Base-by-base conservation (phyloP, 2,888 invertebrate genomes). In the Octonoba sinensis region DNA sequence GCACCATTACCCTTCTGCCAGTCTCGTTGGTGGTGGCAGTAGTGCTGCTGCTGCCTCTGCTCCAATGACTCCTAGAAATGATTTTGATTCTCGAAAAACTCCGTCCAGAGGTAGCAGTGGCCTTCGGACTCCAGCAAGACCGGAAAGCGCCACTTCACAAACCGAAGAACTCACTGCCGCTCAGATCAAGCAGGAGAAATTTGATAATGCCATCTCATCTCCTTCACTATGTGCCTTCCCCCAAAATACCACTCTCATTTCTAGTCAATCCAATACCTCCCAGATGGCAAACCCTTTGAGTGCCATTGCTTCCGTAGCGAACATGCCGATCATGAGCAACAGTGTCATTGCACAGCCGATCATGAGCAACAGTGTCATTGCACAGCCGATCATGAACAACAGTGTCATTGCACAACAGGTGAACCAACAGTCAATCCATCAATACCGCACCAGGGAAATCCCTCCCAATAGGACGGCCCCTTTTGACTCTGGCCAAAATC, bases 101-200 rank as follows among this genome's bases (percentile, higher is more conserved):
- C 79, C 79, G 8, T 81, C 79, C 1, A 44, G 79, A 56, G 79
- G 79, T 12, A 36, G 36, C 36, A 81, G 79, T 73, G 79, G 79
- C 6, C 79, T 69, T 20, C 49, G 67, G 12, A 81, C 79, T 4
- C 79, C 79, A 11, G 73, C 79, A 0, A 44, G 79, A n/a, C 79
- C 79, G 4, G 79, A 81, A 56, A 81, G 79, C 57, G 79, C 79
- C n/a, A 51, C 73, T 60, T 81, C 73, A 3, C 79, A 81, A 15
- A 18, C 49, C 15, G 79, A 81, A 13, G 79, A 81, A 16, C 47
- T n/a, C 1, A 69, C 79, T 3, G 62, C 73, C 8, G 22, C 60
- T 11, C 79, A 81, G 22, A 46, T 79, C 4, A 79, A 79, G 15
- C 72, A 60, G 56, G 78, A 79, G 22, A 49, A 15, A 18, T n/a